A percentile compares a stretch with the other conserved stretches of the same genome.
Evolutionary conservation across 2,113 vertebrate genomes (phyloP).

Genomic region (Carassius auratus): DNA sequence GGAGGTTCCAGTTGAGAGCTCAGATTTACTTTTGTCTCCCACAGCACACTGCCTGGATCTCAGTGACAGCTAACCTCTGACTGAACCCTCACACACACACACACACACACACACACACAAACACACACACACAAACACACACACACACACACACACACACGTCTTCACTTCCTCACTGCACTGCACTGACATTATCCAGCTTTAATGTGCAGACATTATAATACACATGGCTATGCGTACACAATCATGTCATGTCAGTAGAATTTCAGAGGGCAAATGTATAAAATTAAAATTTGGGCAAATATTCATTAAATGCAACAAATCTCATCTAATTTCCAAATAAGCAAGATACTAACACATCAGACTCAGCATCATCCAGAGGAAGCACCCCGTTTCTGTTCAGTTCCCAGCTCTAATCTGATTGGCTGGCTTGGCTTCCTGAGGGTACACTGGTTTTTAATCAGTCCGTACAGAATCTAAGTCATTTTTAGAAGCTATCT

Average conservation of each 20-base stretch:
- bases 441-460: background rate
- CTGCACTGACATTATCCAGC: conserved; percentile 28
- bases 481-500: background rate
- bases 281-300: background rate
- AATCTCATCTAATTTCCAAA: background rate
- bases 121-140: background rate
- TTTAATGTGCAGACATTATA: conserved; percentile 25
- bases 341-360: background rate
- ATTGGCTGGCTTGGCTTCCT: background rate
- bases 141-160: background rate
- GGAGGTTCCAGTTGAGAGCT: conserved; percentile 41
- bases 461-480: background rate
- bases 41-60: conserved; percentile 50
- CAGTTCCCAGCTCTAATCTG: background rate
- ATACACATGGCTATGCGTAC: background rate
- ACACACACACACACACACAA: background rate
- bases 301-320: background rate
- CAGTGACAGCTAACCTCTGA: conserved; percentile 50
- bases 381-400: background rate
- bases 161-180: background rate
- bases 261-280: background rate
- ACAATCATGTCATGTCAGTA: background rate
- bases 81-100: conserved; percentile 21
- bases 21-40: conserved; percentile 45
- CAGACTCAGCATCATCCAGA: background rate